A percentile compares a stretch with the other conserved stretches of the same genome.
Evolutionary conservation across 1,140 invertebrate genomes (phyloP).

Genomic region (Sarcophaga peregrina): DNA sequence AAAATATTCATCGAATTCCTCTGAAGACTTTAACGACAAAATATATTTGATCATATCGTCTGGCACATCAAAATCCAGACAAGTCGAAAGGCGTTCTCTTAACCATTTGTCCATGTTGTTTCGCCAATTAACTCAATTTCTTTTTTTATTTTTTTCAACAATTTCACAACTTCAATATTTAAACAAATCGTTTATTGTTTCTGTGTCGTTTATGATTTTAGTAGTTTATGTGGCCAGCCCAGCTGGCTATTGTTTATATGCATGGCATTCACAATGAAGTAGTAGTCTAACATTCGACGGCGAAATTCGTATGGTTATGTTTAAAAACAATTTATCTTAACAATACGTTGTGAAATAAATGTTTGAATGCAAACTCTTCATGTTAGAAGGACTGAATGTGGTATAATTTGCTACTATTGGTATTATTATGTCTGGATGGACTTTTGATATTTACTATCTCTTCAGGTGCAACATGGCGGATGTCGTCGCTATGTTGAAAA

Average conservation of each 20-base stretch:
- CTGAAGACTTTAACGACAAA: constrained; percentile 72
- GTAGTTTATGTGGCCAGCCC: not conserved
- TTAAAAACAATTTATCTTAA: too few relatives aligned
- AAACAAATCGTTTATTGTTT: not conserved
- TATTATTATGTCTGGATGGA: too few relatives aligned
- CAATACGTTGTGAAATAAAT: too few relatives aligned
- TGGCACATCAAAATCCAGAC: constrained; percentile 74
- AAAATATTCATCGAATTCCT: constrained; percentile 78
- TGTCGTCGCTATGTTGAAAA: too few relatives aligned
- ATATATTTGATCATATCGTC: constrained; percentile 76
- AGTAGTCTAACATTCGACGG: not conserved
- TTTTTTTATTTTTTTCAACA: not conserved
- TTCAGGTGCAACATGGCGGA: too few relatives aligned
- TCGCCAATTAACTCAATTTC: not conserved
- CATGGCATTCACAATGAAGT: not conserved
- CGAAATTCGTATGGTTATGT: too few relatives aligned
- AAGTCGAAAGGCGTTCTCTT: constrained; percentile 58
- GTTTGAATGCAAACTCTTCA: too few relatives aligned
- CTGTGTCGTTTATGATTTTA: not conserved
- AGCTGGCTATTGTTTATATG: not conserved
- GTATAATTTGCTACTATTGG: too few relatives aligned
- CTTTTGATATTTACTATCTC: too few relatives aligned
- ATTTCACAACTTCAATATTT: not conserved
- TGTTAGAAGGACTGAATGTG: too few relatives aligned
- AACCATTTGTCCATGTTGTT: constrained; percentile 61